A percentile compares a stretch with the other conserved stretches of the same genome.
Evolutionary conservation across 2,797 vertebrate genomes (phyloP).

Genomic region (Pelochelys cantorii): DNA sequence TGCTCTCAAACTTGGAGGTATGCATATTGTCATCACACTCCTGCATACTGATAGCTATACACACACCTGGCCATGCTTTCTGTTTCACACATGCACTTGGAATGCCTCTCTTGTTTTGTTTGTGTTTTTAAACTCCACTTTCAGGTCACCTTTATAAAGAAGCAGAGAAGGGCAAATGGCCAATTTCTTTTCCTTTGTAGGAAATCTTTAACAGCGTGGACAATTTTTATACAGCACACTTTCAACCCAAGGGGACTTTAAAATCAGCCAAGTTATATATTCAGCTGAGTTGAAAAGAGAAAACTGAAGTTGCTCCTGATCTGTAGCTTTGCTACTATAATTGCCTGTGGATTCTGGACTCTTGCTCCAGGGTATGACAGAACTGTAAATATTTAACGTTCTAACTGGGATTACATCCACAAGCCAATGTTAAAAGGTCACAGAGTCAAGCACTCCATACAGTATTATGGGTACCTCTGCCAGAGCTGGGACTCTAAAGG

Average conservation of each 20-base stretch:
- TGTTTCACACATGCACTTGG: not conserved
- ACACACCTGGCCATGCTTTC: not conserved
- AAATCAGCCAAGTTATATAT: not conserved
- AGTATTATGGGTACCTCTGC: not conserved
- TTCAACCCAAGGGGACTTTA: conserved; percentile 24
- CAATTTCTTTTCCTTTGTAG: not conserved
- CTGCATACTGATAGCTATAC: not conserved
- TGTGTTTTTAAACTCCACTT: not conserved
- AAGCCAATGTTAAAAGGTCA: not conserved
- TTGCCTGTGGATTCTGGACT: not conserved
- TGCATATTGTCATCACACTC: not conserved
- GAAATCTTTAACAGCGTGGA: not conserved
- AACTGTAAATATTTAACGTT: not conserved
- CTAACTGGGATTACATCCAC: not conserved
- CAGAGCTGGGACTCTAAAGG: not conserved
- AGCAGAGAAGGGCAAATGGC: not conserved
- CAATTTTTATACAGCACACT: not conserved
- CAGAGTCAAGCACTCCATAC: not conserved
- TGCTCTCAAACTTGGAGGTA: not conserved
- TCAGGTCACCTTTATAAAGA: not conserved
- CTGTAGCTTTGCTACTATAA: conserved; percentile 5
- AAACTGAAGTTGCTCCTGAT: not conserved
- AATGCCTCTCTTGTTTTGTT: not conserved
- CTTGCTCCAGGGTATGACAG: not conserved
- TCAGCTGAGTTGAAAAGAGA: not conserved